These are phyloP conservation scores for Macaca nemestrina DNA, from an alignment of 2,113 vertebrate species.

Conservation along the genomic window DNA sequence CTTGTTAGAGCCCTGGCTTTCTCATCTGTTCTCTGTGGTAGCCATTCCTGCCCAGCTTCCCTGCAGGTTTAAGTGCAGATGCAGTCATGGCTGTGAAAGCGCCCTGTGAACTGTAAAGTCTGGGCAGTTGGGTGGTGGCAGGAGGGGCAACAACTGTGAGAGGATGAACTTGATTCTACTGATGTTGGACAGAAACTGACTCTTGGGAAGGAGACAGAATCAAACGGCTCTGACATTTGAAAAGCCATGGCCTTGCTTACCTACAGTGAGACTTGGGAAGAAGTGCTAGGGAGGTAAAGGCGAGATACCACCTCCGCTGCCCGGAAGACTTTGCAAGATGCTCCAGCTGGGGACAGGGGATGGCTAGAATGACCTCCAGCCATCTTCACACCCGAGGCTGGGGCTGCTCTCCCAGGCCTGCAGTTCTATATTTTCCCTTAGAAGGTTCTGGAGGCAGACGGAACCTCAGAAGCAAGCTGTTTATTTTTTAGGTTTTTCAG, in stretches of 20 bases:
- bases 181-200: neutral
- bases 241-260: neutral
- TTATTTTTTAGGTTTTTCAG: conserved; percentile 68
- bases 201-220: neutral
- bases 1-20: neutral
- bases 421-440: neutral
- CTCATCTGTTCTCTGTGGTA: neutral
- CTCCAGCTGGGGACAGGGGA: neutral
- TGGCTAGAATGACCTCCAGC: neutral
- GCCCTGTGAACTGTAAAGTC: neutral
- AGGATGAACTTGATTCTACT: neutral
- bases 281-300: neutral
- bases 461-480: conserved; percentile 63
- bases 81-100: neutral
- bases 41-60: neutral
- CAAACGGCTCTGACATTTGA: neutral
- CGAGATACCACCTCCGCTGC: neutral
- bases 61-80: neutral
- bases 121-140: neutral
- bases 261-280: neutral
- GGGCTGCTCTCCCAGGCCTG: neutral
- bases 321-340: neutral
- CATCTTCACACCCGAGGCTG: neutral
- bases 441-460: neutral
- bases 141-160: neutral